phyloP scores from a whole-genome alignment of 2,113 vertebrate species.

The Martes martes region DNA sequence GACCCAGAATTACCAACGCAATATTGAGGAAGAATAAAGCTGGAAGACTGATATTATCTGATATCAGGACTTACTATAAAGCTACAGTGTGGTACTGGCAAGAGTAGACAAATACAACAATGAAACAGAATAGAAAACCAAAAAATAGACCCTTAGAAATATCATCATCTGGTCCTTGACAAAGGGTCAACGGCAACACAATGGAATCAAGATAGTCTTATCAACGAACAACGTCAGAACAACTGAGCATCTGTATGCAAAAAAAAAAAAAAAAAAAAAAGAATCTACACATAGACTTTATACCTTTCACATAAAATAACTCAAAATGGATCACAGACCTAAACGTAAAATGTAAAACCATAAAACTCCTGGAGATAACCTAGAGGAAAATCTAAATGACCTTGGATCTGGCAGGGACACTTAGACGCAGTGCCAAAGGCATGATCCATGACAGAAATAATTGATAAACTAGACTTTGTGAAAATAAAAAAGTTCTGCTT shows the following conservation, averaged over 20 bases:
- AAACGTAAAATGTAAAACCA: neutral
- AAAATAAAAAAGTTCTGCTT: neutral
- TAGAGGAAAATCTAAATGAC: neutral
- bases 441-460: neutral
- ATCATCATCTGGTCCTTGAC: too few relatives aligned
- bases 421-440: neutral
- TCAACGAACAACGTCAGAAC: neutral
- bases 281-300: neutral
- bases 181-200: accelerated
- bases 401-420: neutral
- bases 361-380: neutral
- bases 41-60: too few relatives aligned
- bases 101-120: neutral
- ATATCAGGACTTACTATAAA: too few relatives aligned
- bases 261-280: neutral
- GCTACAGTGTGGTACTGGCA: too few relatives aligned
- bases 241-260: neutral
- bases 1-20: neutral
- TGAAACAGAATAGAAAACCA: neutral
- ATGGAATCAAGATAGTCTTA: neutral
- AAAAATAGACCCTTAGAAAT: neutral
- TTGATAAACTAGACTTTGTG: neutral
- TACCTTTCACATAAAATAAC: neutral
- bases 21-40: too few relatives aligned
- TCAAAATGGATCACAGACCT: neutral